A percentile compares a stretch with the other conserved stretches of the same genome.
These are phyloP conservation scores for Macrotrachela quadricornifera DNA, from an alignment of 1,140 invertebrate species.

Conservation along the genomic window DNA sequence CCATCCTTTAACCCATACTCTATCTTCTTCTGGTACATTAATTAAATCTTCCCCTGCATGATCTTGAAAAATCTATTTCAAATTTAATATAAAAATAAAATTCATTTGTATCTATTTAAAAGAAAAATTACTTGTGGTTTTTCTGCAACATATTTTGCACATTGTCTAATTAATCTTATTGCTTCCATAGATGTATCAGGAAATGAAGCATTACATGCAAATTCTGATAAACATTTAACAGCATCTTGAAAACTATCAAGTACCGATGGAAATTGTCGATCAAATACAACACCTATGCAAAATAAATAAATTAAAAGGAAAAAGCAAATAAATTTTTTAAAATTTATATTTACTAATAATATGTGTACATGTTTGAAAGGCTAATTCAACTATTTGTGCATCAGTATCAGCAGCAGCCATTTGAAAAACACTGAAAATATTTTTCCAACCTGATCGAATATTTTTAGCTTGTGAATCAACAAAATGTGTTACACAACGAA, in stretches of 20 bases:
- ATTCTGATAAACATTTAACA: conserved; percentile 95
- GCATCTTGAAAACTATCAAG: conserved; percentile 98
- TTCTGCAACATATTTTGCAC: conserved; percentile 76
- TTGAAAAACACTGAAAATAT: conserved; percentile 98
- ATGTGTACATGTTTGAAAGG: conserved; percentile 87
- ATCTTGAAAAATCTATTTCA: conserved; percentile 18
- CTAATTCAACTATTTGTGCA: conserved; percentile 79
- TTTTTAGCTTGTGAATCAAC: conserved; percentile 91
- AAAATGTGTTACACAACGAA: conserved; percentile 91
- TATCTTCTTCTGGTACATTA: conserved; percentile 41
- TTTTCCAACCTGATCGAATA: conserved; percentile 97
- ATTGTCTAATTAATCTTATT: conserved; percentile 77
- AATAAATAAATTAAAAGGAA: conserved; percentile 36
- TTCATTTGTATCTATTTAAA: too few relatives aligned
- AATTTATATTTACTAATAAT: conserved; percentile 44
- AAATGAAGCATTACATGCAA: conserved; percentile 89
- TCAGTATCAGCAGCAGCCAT: conserved; percentile 82
- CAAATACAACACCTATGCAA: conserved; percentile 47
- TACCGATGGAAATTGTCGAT: conserved; percentile 26
- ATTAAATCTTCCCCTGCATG: conserved; percentile 25
- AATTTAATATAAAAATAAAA: neutral
- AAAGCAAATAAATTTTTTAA: too few relatives aligned
- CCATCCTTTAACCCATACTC: conserved; percentile 93
- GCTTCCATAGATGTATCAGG: conserved; percentile 97
- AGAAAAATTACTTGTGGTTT: conserved; percentile 62